phyloP scores from a whole-genome alignment of 37 sponge, comb jelly and placozoan species.

The Halichondria panicea region DNA sequence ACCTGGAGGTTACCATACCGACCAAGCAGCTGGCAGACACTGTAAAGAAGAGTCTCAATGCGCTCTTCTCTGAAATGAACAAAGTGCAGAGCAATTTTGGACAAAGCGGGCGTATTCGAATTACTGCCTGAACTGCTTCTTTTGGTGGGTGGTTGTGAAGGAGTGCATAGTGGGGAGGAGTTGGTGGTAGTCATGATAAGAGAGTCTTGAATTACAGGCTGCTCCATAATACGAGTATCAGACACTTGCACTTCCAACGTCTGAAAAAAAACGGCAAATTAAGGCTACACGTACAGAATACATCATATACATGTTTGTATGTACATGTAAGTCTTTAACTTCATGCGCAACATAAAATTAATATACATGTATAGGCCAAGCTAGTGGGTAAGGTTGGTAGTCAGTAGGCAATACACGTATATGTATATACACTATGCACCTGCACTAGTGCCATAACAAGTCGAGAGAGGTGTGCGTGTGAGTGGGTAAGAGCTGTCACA shows the following conservation, averaged over 20 bases:
- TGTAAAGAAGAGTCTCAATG: slow-evolving; percentile 12
- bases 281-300: background rate
- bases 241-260: slow-evolving; percentile 37
- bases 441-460: slow-evolving; percentile 50
- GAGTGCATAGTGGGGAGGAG: slow-evolving; percentile 2
- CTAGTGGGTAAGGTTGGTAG: background rate
- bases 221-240: slow-evolving; percentile 9
- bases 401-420: background rate
- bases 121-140: background rate
- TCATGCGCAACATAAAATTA: no score
- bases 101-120: background rate
- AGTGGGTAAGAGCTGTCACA: slow-evolving; percentile 32
- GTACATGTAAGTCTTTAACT: no score
- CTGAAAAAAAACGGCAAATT: background rate
- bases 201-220: background rate
- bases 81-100: slow-evolving; percentile 19
- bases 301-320: no score
- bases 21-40: slow-evolving; percentile 58
- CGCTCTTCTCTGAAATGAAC: slow-evolving; percentile 22
- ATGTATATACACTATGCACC: slow-evolving; percentile 7
- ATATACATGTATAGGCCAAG: no score
- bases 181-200: background rate
- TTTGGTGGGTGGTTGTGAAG: background rate
- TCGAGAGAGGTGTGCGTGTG: slow-evolving; percentile 58
- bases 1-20: slow-evolving; percentile 27